Evolutionary conservation across 2,888 invertebrate species (phyloP), one percentile per base, ranked within the genome.

Genomic region (Epinotia demarniana): DNA sequence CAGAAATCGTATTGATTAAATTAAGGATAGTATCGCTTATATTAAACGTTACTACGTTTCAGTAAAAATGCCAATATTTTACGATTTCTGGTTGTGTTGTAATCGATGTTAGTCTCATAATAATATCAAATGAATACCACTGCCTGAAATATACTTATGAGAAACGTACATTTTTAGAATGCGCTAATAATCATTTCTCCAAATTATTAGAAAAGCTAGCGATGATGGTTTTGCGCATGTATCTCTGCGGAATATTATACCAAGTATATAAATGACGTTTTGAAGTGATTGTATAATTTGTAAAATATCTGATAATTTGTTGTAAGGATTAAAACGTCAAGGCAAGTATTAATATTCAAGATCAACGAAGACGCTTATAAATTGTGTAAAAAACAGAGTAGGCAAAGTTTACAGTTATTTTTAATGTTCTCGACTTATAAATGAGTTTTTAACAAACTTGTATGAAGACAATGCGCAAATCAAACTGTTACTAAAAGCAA

Each of bases 391-490:
- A n/a, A n/a, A 13, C n/a, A 53, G 2, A n/a, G 1, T n/a, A n/a
- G 6, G 53, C 53, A 53, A n/a, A 53, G 39, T n/a, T n/a, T 8
- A 6, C 1, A n/a, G 6, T 6, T 6, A 27, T n/a, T 53, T 53
- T 8, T 2, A n/a, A 8, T 53, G 53, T 8, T 53, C 16, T 53
- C 53, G 53, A n/a, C 16, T n/a, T n/a, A 8, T 13, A 8, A 53
- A 53, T 53, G 53, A 73, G 72, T 77, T 78, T 78, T 61, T 73
- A 77, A 69, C 66, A 70, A 78, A 68, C 72, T 57, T 62, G 75
- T 66, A 75, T 75, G 75, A 71, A 71, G 18, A 60, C 70, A 64
- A 60, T 9, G 57, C 63, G 58, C 33, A 49, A 60, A 16, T 57
- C 55, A 62, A 13, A 55, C 23, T 64, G 70, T 71, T 53, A 71